Evolutionary conservation across 2,888 invertebrate species (phyloP).

Genomic region (Pinctada fucata): DNA sequence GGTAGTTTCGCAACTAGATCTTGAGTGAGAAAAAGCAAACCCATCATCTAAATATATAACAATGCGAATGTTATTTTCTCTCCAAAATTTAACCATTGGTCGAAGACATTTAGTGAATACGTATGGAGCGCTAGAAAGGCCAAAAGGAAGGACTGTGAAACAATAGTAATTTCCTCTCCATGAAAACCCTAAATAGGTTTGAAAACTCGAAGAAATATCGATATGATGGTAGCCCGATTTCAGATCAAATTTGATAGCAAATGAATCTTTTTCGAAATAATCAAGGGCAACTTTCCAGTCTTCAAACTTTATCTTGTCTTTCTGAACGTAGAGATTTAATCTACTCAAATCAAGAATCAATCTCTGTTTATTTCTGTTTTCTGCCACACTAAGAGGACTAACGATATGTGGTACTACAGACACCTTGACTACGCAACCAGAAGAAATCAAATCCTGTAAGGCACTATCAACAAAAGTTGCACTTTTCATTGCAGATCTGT

Average conservation of each 20-base stretch:
- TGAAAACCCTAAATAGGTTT: conserved; percentile 27
- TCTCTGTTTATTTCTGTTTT: no score
- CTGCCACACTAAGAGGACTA: no score
- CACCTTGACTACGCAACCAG: no score
- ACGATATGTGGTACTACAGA: no score
- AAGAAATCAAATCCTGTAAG: no score
- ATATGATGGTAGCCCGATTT: conserved; percentile 33
- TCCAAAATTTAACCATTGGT: conserved; percentile 38
- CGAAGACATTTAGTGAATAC: conserved; percentile 34
- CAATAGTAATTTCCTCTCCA: conserved; percentile 28
- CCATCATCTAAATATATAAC: conserved; percentile 27
- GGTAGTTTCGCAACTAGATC: conserved; percentile 5
- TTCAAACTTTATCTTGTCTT: conserved; percentile 37
- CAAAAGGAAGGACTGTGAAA: conserved; percentile 35
- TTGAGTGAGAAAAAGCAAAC: background rate
- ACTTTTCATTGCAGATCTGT: no score
- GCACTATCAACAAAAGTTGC: no score
- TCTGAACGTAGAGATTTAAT: no score
- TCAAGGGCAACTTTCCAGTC: conserved; percentile 42
- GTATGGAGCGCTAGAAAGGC: conserved; percentile 32
- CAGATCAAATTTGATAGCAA: conserved; percentile 41
- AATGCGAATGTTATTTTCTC: conserved; percentile 30
- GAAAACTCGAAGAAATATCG: conserved; percentile 7
- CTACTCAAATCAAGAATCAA: no score
- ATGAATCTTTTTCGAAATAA: conserved; percentile 36